phyloP scores from a whole-genome alignment of 1,140 invertebrate genomes.

The Scaptomyza hsui region DNA sequence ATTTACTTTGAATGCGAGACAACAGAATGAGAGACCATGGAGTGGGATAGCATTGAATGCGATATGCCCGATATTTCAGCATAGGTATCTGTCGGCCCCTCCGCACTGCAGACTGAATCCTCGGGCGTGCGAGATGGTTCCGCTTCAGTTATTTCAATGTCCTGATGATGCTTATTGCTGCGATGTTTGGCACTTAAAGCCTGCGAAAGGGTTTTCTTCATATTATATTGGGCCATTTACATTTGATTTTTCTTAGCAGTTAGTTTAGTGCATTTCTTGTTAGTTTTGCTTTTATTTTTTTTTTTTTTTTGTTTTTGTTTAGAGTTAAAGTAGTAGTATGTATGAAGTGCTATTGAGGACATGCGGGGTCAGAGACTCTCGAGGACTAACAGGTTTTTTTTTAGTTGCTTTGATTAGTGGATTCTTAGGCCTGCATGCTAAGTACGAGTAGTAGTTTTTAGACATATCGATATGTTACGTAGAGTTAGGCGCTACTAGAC shows the following conservation, averaged over 20 bases:
- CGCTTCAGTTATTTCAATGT: slow-evolving; percentile 87
- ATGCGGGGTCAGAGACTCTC: slow-evolving; percentile 20
- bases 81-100: slow-evolving; percentile 86
- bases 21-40: slow-evolving; percentile 78
- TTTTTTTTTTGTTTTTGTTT: slow-evolving; percentile 16
- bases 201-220: slow-evolving; percentile 81
- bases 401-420: slow-evolving; percentile 10
- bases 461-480: slow-evolving; percentile 43
- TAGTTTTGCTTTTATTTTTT: slow-evolving; percentile 4
- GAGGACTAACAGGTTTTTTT: neutral
- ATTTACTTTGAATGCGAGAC: slow-evolving; percentile 76
- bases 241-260: slow-evolving; percentile 17
- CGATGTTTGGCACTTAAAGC: slow-evolving; percentile 87
- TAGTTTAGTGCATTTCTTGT: slow-evolving; percentile 30
- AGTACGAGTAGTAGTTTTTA: slow-evolving; percentile 5
- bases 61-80: slow-evolving; percentile 83
- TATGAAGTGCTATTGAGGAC: slow-evolving; percentile 43
- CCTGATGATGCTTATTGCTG: slow-evolving; percentile 84
- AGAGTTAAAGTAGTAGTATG: slow-evolving; percentile 6
- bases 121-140: slow-evolving; percentile 88
- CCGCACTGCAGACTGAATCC: slow-evolving; percentile 90
- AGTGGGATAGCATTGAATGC: slow-evolving; percentile 83
- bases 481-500: slow-evolving; percentile 53
- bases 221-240: slow-evolving; percentile 25
- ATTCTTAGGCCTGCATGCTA: slow-evolving; percentile 31